Conservation (phyloP, 2,888 invertebrate species). For the Sesia bembeciformis region DNA sequence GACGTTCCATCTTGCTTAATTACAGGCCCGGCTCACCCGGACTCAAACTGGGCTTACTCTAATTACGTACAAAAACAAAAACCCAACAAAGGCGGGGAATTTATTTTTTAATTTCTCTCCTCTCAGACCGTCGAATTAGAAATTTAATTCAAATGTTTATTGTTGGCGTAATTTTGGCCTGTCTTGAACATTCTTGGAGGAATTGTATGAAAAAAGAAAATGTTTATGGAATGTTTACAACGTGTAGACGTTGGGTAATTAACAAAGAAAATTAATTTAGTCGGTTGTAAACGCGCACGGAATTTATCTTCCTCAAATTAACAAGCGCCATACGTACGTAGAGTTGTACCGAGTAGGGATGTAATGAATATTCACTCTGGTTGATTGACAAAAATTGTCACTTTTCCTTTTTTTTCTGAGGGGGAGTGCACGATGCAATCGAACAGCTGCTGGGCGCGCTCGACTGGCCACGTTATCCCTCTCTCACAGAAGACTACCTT, state of each 20-base stretch:
- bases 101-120: conserved; percentile 61
- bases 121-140: conserved; percentile 43
- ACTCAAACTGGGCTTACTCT: conserved; percentile 48
- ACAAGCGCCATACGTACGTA: neutral
- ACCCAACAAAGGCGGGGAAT: conserved; percentile 49
- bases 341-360: too few species aligned
- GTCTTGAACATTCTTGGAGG: neutral
- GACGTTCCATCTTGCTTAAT: conserved; percentile 60
- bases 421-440: too few species aligned
- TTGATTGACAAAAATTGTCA: too few species aligned
- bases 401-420: too few species aligned
- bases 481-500: too few species aligned
- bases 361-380: too few species aligned
- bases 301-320: neutral
- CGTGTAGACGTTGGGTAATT: neutral
- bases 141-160: conserved; percentile 40
- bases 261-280: neutral
- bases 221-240: neutral
- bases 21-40: conserved; percentile 43
- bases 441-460: too few species aligned
- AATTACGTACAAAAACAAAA: conserved; percentile 65
- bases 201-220: neutral
- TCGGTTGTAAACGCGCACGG: neutral
- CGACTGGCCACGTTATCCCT: too few species aligned
- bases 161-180: conserved; percentile 33